These are phyloP conservation scores for Triplophysa tibetana DNA, from an alignment of 2,113 vertebrate species.

Conservation along the genomic window DNA sequence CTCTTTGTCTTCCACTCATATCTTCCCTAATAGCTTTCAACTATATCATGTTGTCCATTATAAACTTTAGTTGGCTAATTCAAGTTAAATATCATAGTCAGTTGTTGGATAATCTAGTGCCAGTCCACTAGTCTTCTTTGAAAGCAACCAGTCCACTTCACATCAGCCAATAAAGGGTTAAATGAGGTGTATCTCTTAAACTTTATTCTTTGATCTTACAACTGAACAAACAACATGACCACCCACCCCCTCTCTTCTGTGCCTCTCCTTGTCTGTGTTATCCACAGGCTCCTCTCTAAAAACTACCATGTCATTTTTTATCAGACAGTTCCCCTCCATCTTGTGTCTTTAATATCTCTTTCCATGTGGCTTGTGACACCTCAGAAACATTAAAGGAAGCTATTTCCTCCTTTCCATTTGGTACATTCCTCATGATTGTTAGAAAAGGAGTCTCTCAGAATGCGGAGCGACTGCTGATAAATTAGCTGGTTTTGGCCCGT, in stretches of 20 bases:
- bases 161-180: constrained; percentile 17
- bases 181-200: constrained; percentile 14
- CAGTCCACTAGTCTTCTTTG: background rate
- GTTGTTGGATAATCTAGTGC: background rate
- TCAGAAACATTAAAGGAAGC: background rate
- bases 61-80: background rate
- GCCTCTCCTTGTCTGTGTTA: background rate
- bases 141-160: background rate
- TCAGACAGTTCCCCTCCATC: background rate
- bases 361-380: background rate
- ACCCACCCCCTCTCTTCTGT: background rate
- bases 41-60: background rate
- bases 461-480: constrained; percentile 67
- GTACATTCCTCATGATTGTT: background rate
- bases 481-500: constrained; percentile 87
- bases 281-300: background rate
- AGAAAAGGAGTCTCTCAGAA: constrained; percentile 12
- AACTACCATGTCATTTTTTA: background rate
- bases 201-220: constrained; percentile 36
- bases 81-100: background rate
- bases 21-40: no score
- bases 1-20: no score
- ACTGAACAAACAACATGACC: background rate
- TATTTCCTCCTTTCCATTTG: background rate
- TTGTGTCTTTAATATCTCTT: background rate